A percentile compares a stretch with the other conserved stretches of the same genome.
Conservation (phyloP, 2,113 vertebrate genomes). For the Coptodon bakossiorum region DNA sequence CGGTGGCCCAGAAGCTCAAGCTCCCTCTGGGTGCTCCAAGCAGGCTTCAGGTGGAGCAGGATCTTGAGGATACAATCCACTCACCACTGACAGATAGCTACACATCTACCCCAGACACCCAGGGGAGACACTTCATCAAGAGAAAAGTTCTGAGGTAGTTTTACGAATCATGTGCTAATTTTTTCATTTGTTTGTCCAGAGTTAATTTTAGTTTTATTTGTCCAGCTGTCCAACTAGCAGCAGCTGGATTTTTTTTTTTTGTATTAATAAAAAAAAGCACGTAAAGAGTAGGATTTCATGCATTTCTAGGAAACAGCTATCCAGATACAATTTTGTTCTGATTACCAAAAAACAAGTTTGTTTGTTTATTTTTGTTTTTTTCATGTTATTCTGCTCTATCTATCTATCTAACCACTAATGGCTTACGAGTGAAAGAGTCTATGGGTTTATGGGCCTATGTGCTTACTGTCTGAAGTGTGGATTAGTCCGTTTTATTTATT, state of each 20-base stretch:
- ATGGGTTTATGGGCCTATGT: neutral
- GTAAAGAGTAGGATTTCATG: accelerated
- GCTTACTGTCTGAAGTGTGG: neutral
- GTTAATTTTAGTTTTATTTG: neutral
- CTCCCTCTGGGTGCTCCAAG: conserved; percentile 29
- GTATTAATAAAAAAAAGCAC: neutral
- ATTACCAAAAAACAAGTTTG: neutral
- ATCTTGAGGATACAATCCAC: neutral
- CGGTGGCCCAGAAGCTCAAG: conserved; percentile 27
- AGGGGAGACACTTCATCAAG: conserved; percentile 45
- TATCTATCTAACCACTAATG: neutral
- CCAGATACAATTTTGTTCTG: neutral
- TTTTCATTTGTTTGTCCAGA: neutral
- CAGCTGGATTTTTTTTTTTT: neutral
- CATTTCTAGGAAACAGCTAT: neutral
- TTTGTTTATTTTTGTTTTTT: neutral
- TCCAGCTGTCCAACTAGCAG: too few relatives aligned
- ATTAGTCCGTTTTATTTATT: neutral
- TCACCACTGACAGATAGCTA: neutral
- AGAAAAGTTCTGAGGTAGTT: conserved; percentile 72
- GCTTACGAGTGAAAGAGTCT: neutral
- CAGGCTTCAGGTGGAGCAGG: conserved; percentile 25
- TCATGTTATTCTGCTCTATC: neutral
- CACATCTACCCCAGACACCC: conserved; percentile 6
- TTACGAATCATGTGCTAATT: accelerated